Evolutionary conservation across 2,113 vertebrate species (phyloP).

Genomic region (Leptocoma aspasia): DNA sequence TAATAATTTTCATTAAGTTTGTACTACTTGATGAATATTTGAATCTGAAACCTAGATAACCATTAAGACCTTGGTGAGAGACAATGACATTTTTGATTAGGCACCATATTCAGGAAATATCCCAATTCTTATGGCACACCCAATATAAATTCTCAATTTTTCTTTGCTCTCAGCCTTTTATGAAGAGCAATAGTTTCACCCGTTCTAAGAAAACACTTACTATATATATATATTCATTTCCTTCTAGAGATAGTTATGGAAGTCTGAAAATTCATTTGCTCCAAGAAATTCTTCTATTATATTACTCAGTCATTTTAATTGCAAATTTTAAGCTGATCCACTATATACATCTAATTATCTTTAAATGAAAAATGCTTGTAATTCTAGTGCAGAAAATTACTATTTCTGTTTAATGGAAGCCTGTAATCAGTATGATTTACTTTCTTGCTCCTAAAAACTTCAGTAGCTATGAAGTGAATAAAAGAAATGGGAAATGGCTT

Average conservation of each 20-base stretch:
- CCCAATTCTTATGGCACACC: background rate
- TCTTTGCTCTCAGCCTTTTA: background rate
- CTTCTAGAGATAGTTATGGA: background rate
- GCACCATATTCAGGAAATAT: background rate
- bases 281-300: conserved; percentile 11
- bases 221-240: background rate
- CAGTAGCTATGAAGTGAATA: background rate
- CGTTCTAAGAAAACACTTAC: background rate
- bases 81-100: background rate
- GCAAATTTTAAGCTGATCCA: conserved; percentile 37
- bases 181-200: background rate
- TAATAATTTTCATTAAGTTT: background rate
- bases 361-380: conserved; percentile 17
- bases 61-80: background rate
- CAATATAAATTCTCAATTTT: background rate
- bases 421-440: conserved; percentile 27
- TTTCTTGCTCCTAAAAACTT: background rate
- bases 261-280: conserved; percentile 15
- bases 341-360: conserved; percentile 25
- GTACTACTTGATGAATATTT: background rate
- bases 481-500: background rate
- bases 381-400: conserved; percentile 11
- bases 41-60: background rate
- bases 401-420: conserved; percentile 32
- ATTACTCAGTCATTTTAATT: conserved; percentile 26